Percentiles rank a stretch among this genome's conserved stretches.
Evolutionary conservation across 2,113 vertebrate genomes (phyloP).

Genomic region (Chamaetylas fuelleborni): DNA sequence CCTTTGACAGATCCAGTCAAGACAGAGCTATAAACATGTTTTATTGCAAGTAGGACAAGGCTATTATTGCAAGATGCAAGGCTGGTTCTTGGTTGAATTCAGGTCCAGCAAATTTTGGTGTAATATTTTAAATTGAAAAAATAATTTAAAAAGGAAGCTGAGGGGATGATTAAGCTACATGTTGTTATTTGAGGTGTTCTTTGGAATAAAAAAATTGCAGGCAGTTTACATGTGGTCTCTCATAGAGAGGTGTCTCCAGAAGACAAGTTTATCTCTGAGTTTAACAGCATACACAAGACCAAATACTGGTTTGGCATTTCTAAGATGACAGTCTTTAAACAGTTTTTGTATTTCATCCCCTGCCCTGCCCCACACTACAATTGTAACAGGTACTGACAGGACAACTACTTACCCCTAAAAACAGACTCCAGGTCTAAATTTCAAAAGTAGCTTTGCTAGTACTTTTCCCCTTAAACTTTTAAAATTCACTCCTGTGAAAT

Average conservation of each 20-base stretch:
- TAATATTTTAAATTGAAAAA: not conserved
- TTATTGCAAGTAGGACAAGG: not conserved
- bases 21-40: not conserved
- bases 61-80: not conserved
- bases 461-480: not conserved
- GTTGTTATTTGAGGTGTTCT: not conserved
- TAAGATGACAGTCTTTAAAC: not conserved
- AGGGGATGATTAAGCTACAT: not conserved
- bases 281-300: not conserved
- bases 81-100: not conserved
- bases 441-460: slow-evolving; percentile 15
- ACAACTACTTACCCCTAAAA: not conserved
- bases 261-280: not conserved
- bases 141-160: not conserved
- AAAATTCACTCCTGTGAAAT: not conserved
- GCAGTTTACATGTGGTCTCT: not conserved
- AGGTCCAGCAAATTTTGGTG: not conserved
- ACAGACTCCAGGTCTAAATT: not conserved
- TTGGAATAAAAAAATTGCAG: not conserved
- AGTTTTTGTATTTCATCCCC: not conserved
- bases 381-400: not conserved
- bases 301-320: not conserved
- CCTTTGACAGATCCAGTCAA: not conserved
- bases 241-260: not conserved
- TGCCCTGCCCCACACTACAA: not conserved